phyloP scores from a whole-genome alignment of 2,797 vertebrate genomes.

The Catharus ustulatus region DNA sequence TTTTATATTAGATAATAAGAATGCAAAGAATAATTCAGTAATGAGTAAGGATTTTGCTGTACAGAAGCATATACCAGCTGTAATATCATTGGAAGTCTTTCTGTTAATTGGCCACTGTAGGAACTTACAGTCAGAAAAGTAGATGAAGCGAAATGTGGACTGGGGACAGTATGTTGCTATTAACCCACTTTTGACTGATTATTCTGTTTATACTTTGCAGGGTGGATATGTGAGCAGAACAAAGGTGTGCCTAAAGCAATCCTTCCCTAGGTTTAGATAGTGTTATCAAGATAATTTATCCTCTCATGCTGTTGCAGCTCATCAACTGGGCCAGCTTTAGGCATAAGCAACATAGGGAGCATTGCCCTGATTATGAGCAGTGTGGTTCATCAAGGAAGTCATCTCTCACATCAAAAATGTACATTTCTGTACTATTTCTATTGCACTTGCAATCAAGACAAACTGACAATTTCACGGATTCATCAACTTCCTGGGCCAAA shows the following conservation, averaged over 20 bases:
- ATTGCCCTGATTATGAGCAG: background rate
- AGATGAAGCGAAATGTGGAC: background rate
- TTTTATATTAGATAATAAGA: background rate
- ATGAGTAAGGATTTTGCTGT: background rate
- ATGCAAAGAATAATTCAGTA: background rate
- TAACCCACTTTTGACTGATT: background rate
- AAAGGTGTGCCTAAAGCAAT: background rate
- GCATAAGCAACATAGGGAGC: background rate
- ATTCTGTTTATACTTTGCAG: background rate
- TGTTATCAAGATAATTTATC: background rate
- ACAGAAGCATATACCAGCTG: background rate
- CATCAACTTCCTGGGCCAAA: background rate
- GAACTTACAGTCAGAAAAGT: background rate
- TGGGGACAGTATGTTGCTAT: background rate
- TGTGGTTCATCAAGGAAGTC: background rate
- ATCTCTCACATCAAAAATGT: background rate
- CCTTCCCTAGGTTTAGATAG: background rate
- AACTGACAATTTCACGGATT: background rate
- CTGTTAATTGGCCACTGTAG: background rate
- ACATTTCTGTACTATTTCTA: background rate
- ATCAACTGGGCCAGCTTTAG: background rate
- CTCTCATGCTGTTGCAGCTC: background rate
- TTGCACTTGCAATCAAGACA: background rate
- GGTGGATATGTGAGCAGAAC: background rate
- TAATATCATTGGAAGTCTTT: background rate